Conservation (phyloP, 2,888 invertebrate genomes). For the Bembecia ichneumoniformis region DNA sequence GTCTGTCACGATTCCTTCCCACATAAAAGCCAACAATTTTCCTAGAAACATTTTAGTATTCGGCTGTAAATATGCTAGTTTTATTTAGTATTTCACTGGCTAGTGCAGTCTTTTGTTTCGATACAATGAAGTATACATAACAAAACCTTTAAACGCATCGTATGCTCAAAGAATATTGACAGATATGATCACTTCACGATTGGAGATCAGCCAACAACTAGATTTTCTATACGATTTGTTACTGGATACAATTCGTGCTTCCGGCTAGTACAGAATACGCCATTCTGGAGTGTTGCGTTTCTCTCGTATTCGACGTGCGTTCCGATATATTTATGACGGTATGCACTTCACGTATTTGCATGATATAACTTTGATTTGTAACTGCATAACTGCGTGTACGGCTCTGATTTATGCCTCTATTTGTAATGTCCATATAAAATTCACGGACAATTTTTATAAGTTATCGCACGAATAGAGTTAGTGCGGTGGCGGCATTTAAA, state of each 20-base stretch:
- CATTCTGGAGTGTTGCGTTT: conserved; percentile 56
- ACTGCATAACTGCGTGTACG: not conserved
- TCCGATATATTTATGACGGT: conserved; percentile 50
- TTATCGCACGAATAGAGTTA: conserved; percentile 10
- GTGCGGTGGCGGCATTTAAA: conserved; percentile 4
- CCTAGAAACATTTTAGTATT: too few species aligned
- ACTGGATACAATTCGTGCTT: conserved; percentile 56
- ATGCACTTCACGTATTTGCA: conserved; percentile 40
- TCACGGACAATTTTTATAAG: conserved; percentile 12
- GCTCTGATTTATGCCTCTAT: conserved; percentile 5
- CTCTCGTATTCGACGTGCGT: conserved; percentile 51
- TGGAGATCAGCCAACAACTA: conserved; percentile 65
- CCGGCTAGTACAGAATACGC: conserved; percentile 64
- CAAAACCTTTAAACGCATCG: conserved; percentile 47
- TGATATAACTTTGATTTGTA: conserved; percentile 15
- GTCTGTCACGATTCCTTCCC: too few species aligned
- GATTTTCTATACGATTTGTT: conserved; percentile 66
- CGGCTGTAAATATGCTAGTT: too few species aligned
- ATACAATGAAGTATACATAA: not conserved
- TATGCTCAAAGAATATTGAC: conserved; percentile 66
- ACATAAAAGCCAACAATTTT: too few species aligned
- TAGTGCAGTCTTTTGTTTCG: not conserved
- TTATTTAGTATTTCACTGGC: too few species aligned
- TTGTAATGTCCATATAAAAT: conserved; percentile 10
- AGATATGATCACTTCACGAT: conserved; percentile 69